phyloP scores from a whole-genome alignment of 2,888 invertebrate genomes.

The Coronaproctus castanopsis region DNA sequence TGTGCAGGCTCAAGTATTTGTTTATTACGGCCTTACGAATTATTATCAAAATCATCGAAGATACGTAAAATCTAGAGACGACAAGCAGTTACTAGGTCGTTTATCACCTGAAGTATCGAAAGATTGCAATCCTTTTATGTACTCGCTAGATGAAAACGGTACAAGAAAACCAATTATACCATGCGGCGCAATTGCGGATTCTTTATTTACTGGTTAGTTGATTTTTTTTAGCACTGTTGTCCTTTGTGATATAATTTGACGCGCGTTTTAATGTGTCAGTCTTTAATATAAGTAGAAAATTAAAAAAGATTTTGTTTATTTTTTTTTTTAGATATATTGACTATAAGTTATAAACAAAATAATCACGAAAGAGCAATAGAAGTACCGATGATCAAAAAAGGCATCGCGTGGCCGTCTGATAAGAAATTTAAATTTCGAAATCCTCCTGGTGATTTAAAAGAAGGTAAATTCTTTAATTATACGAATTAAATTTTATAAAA shows the following conservation, averaged over 20 bases:
- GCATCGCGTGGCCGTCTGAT: constrained; percentile 94
- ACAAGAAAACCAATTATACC: constrained; percentile 49
- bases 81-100: constrained; percentile 71
- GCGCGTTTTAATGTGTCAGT: no score
- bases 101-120: constrained; percentile 39
- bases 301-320: no score
- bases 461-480: no score
- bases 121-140: constrained; percentile 61
- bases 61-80: constrained; percentile 84
- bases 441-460: constrained; percentile 34
- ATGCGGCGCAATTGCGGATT: constrained; percentile 96
- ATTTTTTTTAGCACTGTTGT: not conserved
- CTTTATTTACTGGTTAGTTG: constrained; percentile 69
- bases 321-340: constrained; percentile 23
- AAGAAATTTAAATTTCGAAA: constrained; percentile 83
- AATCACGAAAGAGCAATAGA: not conserved
- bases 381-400: constrained; percentile 51
- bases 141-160: constrained; percentile 31
- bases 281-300: no score
- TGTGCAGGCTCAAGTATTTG: constrained; percentile 39
- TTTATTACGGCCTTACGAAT: constrained; percentile 92
- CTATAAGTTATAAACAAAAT: constrained; percentile 18
- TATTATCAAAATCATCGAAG: constrained; percentile 96
- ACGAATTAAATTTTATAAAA: no score
- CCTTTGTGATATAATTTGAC: no score